Base-by-base conservation (phyloP, 2,113 vertebrate species). In the Esox niger region DNA sequence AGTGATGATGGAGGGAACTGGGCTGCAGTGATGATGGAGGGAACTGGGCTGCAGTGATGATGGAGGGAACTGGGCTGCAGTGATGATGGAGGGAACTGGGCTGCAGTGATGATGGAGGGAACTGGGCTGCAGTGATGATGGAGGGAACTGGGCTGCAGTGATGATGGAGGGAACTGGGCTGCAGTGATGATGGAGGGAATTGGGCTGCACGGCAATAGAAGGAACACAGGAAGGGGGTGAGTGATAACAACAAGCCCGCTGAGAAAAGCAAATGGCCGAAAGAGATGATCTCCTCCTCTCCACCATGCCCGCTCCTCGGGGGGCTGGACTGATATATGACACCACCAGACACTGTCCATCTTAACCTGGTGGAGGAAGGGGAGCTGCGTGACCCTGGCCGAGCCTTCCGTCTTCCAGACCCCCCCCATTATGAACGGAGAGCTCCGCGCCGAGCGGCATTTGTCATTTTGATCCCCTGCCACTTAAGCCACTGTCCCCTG, bases 211-310 rank as follows among this genome's bases (percentile, higher is more conserved):
- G 61, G 54, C 69, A 13, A 23, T 66, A 32, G 59, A 35, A 11
- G 52, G 55, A 57, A 6, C 10, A 35, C 49, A 63, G 30, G 15
- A 71, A 70, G 67, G 54, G 64, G 62, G 66, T 38, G 69, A 79
- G 74, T 64, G 77, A 86, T 74, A 76, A 63, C 63, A 79, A 61
- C 59, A 43, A 72, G 81, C 62, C 69, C 64, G 79, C 59, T 76
- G 74, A 77, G 79, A 72, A 83, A 86, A 86, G 85, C 80, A 84
- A 86, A 83, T 66, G 77, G 62, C 79, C 66, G 58, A 58, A 73
- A 70, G 82, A 62, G 56, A 60, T 54, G 71, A 76, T 78, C 68
- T 69, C 62, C 73, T 64, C 47, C 71, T 68, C 66, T 72, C 76
- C 67, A 66, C 60, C 11, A 56, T 54, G 23, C 58, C 31, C 33